phyloP scores from a whole-genome alignment of 2,888 invertebrate species.

The Strigamia maritima region DNA sequence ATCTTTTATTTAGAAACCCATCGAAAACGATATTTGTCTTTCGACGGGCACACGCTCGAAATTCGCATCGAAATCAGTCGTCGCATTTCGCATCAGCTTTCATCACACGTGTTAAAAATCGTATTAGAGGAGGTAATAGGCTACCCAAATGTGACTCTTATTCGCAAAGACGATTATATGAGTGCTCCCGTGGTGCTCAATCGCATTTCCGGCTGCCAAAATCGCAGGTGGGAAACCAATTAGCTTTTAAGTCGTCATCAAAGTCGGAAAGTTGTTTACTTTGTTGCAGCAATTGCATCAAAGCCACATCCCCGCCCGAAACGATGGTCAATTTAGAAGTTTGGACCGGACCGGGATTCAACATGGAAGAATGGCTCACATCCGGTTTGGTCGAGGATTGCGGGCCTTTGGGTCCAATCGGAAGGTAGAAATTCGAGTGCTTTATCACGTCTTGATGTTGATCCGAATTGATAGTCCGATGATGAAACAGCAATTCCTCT shows the following conservation, averaged over 20 bases:
- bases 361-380: conserved; percentile 53
- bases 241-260: neutral
- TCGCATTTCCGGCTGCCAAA: conserved; percentile 49
- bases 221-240: conserved; percentile 40
- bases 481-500: conserved; percentile 2
- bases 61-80: conserved; percentile 42
- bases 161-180: conserved; percentile 46
- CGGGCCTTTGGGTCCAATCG: conserved; percentile 53
- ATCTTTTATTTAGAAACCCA: conserved; percentile 22
- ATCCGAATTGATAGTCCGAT: neutral
- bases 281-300: conserved; percentile 29
- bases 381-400: conserved; percentile 49
- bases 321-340: conserved; percentile 66
- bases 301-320: conserved; percentile 46
- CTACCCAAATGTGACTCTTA: conserved; percentile 50
- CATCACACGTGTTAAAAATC: conserved; percentile 52
- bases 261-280: conserved; percentile 9
- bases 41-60: conserved; percentile 42
- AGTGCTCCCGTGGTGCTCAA: conserved; percentile 49
- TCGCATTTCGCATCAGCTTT: conserved; percentile 52
- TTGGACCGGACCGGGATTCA: conserved; percentile 65
- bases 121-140: conserved; percentile 52
- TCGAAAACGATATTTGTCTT: conserved; percentile 41
- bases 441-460: neutral
- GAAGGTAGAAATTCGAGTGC: conserved; percentile 48